Percentiles rank a stretch among this genome's conserved stretches.
Conservation (phyloP, 2,797 vertebrate species). For the Ceryle rudis region DNA sequence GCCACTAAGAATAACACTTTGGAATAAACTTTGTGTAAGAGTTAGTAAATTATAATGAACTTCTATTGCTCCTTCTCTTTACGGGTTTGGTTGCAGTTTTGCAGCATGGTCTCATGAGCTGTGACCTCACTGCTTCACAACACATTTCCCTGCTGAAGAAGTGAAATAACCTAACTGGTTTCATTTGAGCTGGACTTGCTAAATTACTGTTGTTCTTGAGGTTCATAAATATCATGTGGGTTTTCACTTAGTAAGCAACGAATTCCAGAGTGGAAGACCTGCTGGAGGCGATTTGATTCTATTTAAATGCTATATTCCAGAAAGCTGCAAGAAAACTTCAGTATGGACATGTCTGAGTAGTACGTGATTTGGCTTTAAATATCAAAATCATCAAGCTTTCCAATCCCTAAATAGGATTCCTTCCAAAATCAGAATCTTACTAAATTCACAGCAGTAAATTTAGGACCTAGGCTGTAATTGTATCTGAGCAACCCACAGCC, state of each 20-base stretch:
- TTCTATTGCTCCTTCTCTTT: background rate
- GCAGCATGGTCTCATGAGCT: background rate
- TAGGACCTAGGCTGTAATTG: background rate
- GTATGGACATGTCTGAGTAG: background rate
- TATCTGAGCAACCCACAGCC: background rate
- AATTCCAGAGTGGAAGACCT: background rate
- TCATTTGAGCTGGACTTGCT: background rate
- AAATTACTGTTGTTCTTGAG: background rate
- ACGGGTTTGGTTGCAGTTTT: background rate
- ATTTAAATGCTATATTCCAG: background rate
- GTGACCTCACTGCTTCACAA: background rate
- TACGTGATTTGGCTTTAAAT: background rate
- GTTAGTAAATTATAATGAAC: background rate
- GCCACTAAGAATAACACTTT: background rate
- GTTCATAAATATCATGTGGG: background rate
- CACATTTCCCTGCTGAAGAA: background rate
- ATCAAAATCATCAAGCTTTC: background rate
- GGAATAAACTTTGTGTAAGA: background rate
- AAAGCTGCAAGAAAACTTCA: background rate
- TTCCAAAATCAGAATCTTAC: background rate
- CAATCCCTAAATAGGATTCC: background rate
- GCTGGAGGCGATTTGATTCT: background rate
- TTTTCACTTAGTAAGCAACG: background rate
- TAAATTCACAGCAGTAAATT: background rate
- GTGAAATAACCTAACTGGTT: background rate